These are phyloP conservation scores for Campaea margaritaria DNA, from an alignment of 2,888 invertebrate species.

Conservation along the genomic window DNA sequence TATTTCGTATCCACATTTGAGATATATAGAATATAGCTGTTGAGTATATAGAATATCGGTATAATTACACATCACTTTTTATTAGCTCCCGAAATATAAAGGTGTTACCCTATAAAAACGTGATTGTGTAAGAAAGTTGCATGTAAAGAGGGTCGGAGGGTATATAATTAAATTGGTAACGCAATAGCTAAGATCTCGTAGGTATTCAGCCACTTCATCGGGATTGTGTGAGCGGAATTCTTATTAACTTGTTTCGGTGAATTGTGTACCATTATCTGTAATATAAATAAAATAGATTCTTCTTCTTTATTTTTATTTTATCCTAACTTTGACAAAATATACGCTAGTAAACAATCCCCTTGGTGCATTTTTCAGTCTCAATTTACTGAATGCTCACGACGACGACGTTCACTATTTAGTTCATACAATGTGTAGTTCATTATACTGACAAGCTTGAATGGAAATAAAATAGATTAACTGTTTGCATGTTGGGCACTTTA, in stretches of 20 bases:
- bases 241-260: background rate
- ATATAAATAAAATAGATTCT: too few relatives aligned
- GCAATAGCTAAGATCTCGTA: slow-evolving; percentile 7
- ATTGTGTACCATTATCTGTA: background rate
- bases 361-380: background rate
- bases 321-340: too few relatives aligned
- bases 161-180: slow-evolving; percentile 10
- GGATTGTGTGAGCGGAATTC: background rate
- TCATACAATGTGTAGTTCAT: background rate
- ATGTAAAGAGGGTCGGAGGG: slow-evolving; percentile 1
- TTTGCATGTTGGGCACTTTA: slow-evolving; percentile 27
- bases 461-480: slow-evolving; percentile 7
- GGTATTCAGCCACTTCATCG: background rate
- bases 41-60: background rate
- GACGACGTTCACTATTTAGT: too few relatives aligned
- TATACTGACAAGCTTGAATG: background rate
- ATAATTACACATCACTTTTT: slow-evolving; percentile 21
- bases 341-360: too few relatives aligned
- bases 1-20: background rate
- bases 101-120: slow-evolving; percentile 16
- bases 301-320: too few relatives aligned
- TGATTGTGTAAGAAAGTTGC: slow-evolving; percentile 20
- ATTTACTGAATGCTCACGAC: too few relatives aligned
- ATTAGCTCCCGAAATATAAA: slow-evolving; percentile 22
- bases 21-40: background rate